These are phyloP conservation scores for Omphaloscelis lunosa DNA, from an alignment of 2,888 invertebrate species.

Conservation along the genomic window DNA sequence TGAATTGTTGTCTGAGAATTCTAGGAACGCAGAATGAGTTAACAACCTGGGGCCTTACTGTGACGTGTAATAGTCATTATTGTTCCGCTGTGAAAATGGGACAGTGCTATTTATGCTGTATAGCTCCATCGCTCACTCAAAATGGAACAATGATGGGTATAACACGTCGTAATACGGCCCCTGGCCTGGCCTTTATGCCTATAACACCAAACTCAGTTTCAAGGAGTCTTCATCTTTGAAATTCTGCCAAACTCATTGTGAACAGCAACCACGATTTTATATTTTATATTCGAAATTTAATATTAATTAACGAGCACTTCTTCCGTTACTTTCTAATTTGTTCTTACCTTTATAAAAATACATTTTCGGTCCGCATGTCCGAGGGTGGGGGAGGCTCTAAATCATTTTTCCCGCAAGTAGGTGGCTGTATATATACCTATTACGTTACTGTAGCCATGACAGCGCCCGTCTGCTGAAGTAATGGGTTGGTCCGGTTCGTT, in stretches of 20 bases:
- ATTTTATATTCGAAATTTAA: constrained; percentile 39
- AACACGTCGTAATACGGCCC: too few relatives aligned
- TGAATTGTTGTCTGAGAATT: too few relatives aligned
- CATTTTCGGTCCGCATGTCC: constrained; percentile 51
- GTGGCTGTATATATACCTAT: constrained; percentile 54
- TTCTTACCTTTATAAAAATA: constrained; percentile 58
- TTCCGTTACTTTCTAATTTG: constrained; percentile 54
- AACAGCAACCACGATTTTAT: constrained; percentile 23
- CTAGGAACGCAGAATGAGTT: too few relatives aligned
- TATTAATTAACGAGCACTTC: constrained; percentile 58
- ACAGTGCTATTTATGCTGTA: too few relatives aligned
- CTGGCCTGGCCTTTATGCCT: not conserved
- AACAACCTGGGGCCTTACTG: too few relatives aligned
- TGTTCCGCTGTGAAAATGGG: too few relatives aligned
- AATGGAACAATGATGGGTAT: too few relatives aligned
- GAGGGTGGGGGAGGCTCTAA: constrained; percentile 48
- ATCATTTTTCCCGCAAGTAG: constrained; percentile 63
- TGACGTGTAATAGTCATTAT: too few relatives aligned
- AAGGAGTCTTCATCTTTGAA: constrained; percentile 8
- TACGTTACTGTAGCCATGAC: constrained; percentile 66
- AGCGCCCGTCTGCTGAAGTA: constrained; percentile 71
- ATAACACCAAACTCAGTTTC: not conserved
- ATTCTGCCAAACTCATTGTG: not conserved
- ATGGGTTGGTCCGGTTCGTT: constrained; percentile 76
- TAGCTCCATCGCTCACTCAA: too few relatives aligned